Evolutionary conservation across 2,113 vertebrate genomes (phyloP), one percentile per base, ranked within the genome.

Genomic region (Kryptolebias marmoratus): DNA sequence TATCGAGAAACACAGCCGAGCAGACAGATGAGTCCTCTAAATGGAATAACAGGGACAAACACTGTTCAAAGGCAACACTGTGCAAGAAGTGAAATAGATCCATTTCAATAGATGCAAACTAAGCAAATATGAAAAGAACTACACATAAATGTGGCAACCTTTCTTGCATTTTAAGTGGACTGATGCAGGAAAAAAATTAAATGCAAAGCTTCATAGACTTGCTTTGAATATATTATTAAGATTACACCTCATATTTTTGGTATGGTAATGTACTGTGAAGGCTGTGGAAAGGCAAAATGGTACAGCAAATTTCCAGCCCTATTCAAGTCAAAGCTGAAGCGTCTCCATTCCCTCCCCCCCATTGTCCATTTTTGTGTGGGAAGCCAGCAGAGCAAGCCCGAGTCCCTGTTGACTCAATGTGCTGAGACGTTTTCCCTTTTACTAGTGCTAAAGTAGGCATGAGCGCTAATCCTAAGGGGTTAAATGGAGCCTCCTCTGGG

Each of bases 401-500:
- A 90, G 80, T 88, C 88, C 74, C 85, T 76, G 89, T 84, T 86
- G 89, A 91, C 84, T 87, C 82, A 71, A 83, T 89, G 79, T 61
- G 73, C 85, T 78, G 78, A 89, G 90, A 88, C 81, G n/a, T 80
- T 92, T 89, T 88, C 80, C 86, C 85, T 88, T 89, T 91, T 87
- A 83, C 91, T 71, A 79, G 65, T 87, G 89, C 90, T 92, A 92
- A 93, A 93, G 90, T 77, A 94, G 88, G 89, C 91, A 93, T 91
- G 88, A 89, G 87, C 68, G 62, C 90, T 94, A 94, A 94, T 94
- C 93, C 92, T 86, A 54, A 68, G 77, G 89, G 93, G 89, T 91
- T 93, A 91, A 92, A 91, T 81, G 82, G 80, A 91, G 83, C 71
- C 81, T 90, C 87, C 85, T 80, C 68, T 89, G 89, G 84, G 91